Evolutionary conservation across 2,888 invertebrate species (phyloP).

Genomic region (Chrysotoxum bicinctum): DNA sequence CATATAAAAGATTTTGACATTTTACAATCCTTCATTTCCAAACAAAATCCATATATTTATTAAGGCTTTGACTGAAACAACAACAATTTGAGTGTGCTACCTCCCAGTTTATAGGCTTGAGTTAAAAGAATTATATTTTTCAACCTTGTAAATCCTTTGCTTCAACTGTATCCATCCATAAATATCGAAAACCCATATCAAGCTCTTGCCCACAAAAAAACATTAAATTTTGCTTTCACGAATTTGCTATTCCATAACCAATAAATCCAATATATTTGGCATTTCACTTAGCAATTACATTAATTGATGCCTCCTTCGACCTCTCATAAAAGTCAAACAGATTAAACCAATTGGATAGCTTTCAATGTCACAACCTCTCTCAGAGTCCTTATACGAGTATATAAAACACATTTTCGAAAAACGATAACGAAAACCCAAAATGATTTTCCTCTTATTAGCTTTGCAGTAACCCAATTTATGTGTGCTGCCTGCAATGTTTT

Average conservation of each 20-base stretch:
- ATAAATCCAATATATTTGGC: conserved; percentile 25
- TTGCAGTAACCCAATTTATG: conserved; percentile 15
- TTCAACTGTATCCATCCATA: background rate
- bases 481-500: background rate
- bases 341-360: conserved; percentile 22
- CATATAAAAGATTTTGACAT: no score
- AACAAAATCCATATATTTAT: no score
- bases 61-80: no score
- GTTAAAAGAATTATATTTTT: no score
- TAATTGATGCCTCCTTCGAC: conserved; percentile 21
- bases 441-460: conserved; percentile 39
- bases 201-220: background rate
- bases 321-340: conserved; percentile 14
- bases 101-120: no score
- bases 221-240: background rate
- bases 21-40: no score
- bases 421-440: background rate
- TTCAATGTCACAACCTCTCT: conserved; percentile 14
- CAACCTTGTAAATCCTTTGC: background rate
- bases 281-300: background rate
- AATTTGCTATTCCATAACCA: background rate
- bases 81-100: no score
- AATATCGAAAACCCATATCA: background rate
- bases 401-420: conserved; percentile 3
- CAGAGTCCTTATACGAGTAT: background rate